Base-by-base conservation (phyloP, 1,140 invertebrate genomes). In the Solenopsis invicta region DNA sequence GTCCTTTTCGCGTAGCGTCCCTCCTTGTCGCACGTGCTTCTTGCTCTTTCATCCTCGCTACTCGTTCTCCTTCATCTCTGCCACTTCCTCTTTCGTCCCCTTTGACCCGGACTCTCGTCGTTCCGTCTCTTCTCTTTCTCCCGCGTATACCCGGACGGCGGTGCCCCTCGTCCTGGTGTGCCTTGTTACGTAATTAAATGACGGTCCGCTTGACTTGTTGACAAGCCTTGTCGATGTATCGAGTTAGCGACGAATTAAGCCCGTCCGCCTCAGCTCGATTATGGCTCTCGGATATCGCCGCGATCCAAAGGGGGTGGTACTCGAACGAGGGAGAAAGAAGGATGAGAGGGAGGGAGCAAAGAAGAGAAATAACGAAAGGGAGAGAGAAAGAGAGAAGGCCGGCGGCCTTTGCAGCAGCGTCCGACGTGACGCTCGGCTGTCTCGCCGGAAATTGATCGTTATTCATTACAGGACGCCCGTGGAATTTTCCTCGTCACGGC, bases 121-220 rank as follows among this genome's bases (percentile, higher is more conserved):
- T 29, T 16, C 21, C 12, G 24, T 54, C 10, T 77, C 48, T 18
- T 54, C 66, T 52, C 72, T 78, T 85, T 69, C 52, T 56, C 29
- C 21, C 21, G 37, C 75, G 10, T 81, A 85, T 74, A 10, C 84
- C 18, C 18, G 56, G 52, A 50, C 45, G 84, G 87, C n/a, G n/a
- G n/a, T n/a, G n/a, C 61, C 76, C 86, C 69, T 77, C 80, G 41
- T 54, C 62, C 77, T 52, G 48, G 61, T 66, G 56, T 64, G 80
- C 87, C 91, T 92, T 92, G 92, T 94, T 92, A 89, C 91, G 89
- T 95, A 94, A 95, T 95, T 94, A 93, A 94, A 95, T 93, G 92
- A 94, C 88, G 91, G 89, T 89, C 88, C 86, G 91, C 89, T 91
- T 90, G 90, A 91, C 91, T 92, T 91, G 92, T 92, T 93, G 92